Evolutionary conservation across 2,113 vertebrate genomes (phyloP).

Genomic region (Colossoma macropomum): DNA sequence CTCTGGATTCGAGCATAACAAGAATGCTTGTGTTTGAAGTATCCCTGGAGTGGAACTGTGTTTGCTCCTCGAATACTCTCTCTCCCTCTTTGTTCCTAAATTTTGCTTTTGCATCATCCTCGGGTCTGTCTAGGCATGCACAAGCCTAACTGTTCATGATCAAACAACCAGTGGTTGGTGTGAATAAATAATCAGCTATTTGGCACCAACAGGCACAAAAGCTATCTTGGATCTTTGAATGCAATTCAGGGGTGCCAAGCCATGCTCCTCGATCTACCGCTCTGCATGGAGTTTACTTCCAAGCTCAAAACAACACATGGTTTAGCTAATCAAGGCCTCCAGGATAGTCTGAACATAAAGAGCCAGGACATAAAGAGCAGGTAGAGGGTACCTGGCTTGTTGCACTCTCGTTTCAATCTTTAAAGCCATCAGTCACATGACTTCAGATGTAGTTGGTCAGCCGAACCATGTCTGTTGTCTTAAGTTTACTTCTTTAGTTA

Average conservation of each 20-base stretch:
- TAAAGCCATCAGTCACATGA: too few relatives aligned
- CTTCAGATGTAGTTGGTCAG: too few relatives aligned
- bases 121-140: background rate
- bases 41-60: background rate
- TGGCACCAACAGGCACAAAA: background rate
- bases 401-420: too few relatives aligned
- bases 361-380: too few relatives aligned
- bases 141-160: background rate
- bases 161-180: conserved; percentile 8
- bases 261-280: background rate
- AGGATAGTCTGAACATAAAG: background rate
- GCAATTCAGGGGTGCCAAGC: background rate
- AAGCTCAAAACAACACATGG: background rate
- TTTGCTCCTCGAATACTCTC: background rate
- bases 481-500: too few relatives aligned
- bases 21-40: background rate
- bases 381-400: too few relatives aligned
- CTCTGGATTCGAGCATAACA: background rate
- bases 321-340: background rate
- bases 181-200: background rate
- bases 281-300: background rate
- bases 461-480: too few relatives aligned
- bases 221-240: background rate
- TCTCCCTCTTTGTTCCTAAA: background rate
- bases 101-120: background rate